These are phyloP conservation scores for Ophion slaviceki DNA, from an alignment of 2,888 invertebrate genomes.

Conservation along the genomic window DNA sequence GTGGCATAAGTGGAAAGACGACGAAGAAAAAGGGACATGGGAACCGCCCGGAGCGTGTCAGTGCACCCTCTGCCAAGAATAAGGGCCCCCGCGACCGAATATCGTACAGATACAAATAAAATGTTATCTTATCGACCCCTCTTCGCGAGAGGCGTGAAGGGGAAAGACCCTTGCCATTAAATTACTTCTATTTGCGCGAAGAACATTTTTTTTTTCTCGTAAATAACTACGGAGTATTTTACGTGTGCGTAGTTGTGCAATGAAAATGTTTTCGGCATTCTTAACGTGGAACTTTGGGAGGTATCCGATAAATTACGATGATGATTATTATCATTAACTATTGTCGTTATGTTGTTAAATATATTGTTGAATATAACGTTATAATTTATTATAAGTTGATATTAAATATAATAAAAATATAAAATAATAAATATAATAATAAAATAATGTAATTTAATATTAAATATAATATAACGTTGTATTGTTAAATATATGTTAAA, in stretches of 20 bases:
- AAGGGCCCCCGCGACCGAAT: conserved; percentile 71
- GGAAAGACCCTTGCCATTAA: background rate
- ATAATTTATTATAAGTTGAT: too few relatives aligned
- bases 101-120: conserved; percentile 46
- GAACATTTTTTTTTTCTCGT: background rate
- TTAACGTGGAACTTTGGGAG: too few relatives aligned
- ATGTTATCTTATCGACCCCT: conserved; percentile 37
- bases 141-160: background rate
- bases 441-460: too few relatives aligned
- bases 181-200: background rate
- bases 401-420: too few relatives aligned
- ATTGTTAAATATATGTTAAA: too few relatives aligned
- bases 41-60: conserved; percentile 78
- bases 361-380: too few relatives aligned
- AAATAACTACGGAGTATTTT: background rate
- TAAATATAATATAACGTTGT: too few relatives aligned
- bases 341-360: too few relatives aligned
- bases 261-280: background rate
- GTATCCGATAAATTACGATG: too few relatives aligned
- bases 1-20: conserved; percentile 50
- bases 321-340: too few relatives aligned
- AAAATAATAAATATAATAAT: too few relatives aligned
- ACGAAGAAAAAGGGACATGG: conserved; percentile 68
- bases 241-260: background rate
- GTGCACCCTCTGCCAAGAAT: conserved; percentile 70